Base-by-base conservation (phyloP, 2,797 vertebrate species). In the Enteromius anoplus region DNA sequence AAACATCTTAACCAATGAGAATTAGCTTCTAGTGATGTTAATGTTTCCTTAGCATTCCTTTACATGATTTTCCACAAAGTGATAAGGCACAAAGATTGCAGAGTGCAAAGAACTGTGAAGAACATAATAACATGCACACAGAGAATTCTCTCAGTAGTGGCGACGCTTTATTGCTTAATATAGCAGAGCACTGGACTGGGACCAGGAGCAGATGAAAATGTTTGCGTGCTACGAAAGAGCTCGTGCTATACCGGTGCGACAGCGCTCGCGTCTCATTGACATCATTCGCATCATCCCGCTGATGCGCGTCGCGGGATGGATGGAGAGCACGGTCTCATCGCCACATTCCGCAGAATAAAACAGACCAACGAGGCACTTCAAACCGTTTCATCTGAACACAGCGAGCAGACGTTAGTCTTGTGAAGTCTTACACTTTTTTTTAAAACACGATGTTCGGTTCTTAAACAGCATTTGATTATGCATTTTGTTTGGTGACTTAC, bases 261-360 rank as follows among this genome's bases (percentile, higher is more conserved):
- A 26, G 72, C 58, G 69, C 69, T 79, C 55, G 66, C 23, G 64
- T 75, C 71, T 81, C 71, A 12, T 51, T 81, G 70, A 85, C 83
- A 80, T 81, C 83, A 68, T 75, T 60, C 64, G 78, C 64, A 75
- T 37, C 34, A 45, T 75, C 40, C 60, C 49, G 78, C 70, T 49
- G 78, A 55, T 75, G 69, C 53, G 78, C 62, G 77, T 32, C 58
- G 49, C 60, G 72, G 71, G 69, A 75, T 47, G 71, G 49, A 60
- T 47, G 49, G 49, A 49, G 49, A 47, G 4, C 62, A 32, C 14
- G 47, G 34, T 12, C 34, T 66, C 70, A 7, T 53, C 45, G 58
- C 42, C 21, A 78, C 12, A 66, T 60, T 60, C 75, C 21, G 26
- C 40, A 37, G 75, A 78, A 29, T 58, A 69, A 81, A 78, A 19